Percentiles rank a stretch among this genome's conserved stretches.
Evolutionary conservation across 2,888 invertebrate genomes (phyloP).

Genomic region (Cheilosia impressa): DNA sequence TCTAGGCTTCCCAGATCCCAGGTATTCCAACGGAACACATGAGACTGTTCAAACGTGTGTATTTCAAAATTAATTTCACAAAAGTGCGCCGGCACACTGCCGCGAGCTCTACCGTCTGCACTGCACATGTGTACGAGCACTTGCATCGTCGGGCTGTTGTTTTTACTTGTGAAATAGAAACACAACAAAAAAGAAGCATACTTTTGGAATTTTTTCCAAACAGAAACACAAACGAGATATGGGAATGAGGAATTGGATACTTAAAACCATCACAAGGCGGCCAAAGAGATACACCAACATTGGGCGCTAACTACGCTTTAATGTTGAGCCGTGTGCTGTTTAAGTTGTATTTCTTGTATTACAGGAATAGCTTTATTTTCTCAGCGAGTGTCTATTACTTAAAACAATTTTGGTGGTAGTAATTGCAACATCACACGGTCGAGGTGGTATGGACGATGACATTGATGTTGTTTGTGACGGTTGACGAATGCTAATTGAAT

Average conservation of each 20-base stretch:
- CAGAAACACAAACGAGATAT: conserved; percentile 29
- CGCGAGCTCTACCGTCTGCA: neutral
- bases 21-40: conserved; percentile 6
- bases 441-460: neutral
- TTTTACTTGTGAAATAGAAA: neutral
- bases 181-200: neutral
- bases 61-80: conserved; percentile 31
- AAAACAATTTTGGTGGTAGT: too few species aligned
- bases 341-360: conserved; percentile 35
- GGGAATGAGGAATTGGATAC: conserved; percentile 69
- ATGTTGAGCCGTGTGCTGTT: neutral
- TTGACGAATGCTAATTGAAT: conserved; percentile 10
- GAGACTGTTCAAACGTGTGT: conserved; percentile 3
- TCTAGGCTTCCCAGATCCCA: conserved; percentile 10
- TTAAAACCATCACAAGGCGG: conserved; percentile 45
- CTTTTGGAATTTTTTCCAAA: conserved; percentile 2
- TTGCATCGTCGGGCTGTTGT: neutral
- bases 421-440: too few species aligned
- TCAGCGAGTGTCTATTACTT: too few species aligned
- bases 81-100: conserved; percentile 2
- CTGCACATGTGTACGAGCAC: neutral
- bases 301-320: neutral
- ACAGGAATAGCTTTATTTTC: conserved; percentile 14
- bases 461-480: conserved; percentile 1
- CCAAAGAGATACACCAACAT: conserved; percentile 18